These are phyloP conservation scores for Diorhabda sublineata DNA, from an alignment of 1,140 invertebrate genomes.

Conservation along the genomic window DNA sequence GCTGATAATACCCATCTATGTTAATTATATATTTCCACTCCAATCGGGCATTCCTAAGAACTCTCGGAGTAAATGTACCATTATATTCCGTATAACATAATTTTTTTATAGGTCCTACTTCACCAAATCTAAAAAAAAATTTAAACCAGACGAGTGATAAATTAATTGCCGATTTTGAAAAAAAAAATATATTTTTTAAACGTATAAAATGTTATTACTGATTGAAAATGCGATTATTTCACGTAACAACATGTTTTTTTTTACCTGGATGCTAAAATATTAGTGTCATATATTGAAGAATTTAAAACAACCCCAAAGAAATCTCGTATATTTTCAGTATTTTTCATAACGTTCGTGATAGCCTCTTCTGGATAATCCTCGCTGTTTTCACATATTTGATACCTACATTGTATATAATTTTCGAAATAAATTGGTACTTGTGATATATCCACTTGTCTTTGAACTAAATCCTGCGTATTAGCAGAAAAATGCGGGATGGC, in stretches of 20 bases:
- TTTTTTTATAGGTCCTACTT: background rate
- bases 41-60: background rate
- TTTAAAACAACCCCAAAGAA: constrained; percentile 1
- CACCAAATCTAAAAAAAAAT: too few relatives aligned
- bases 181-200: too few relatives aligned
- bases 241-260: background rate
- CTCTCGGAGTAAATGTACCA: background rate
- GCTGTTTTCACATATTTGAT: background rate
- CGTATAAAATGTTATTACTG: background rate
- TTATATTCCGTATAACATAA: background rate
- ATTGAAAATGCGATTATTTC: background rate
- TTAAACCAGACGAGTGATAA: too few relatives aligned
- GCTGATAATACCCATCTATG: constrained; percentile 4
- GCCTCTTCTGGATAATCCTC: background rate
- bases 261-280: background rate
- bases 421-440: background rate
- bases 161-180: too few relatives aligned
- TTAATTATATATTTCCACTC: constrained; percentile 5
- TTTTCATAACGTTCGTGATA: background rate
- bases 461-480: too few relatives aligned
- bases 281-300: background rate
- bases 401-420: background rate
- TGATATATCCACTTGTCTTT: background rate
- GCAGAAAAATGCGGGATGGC: too few relatives aligned
- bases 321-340: background rate